Base-by-base conservation (phyloP, 2,113 vertebrate species). In the Naja naja region DNA sequence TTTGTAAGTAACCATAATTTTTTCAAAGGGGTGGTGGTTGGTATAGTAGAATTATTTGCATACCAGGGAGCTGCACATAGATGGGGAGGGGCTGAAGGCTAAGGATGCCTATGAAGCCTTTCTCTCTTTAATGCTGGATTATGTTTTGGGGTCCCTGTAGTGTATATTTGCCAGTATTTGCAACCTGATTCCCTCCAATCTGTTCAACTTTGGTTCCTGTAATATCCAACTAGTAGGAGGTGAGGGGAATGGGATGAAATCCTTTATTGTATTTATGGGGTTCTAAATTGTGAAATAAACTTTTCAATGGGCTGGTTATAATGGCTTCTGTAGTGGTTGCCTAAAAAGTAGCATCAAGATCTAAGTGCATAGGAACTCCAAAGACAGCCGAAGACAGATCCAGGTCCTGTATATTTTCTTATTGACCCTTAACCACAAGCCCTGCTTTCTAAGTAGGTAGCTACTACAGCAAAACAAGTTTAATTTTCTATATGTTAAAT, bases 1-100 rank as follows among this genome's bases (percentile, higher is more conserved):
- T 99, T 99, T 97, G 99, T 99, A 96, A 98, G 99, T 99, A 91
- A 91, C 56, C 74, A 45, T 1, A 39, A 85, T 30, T 0, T 81
- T n/a, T 52, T 58, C 4, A 52, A 30, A 5, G 8, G 12, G 58
- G 1, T 58, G 23, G 0, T 90, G 52, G 4, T 53, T 90, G 52
- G 12, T 56, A 0, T 87, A 86, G 95, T 3, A 85, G 64, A 87
- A 10, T 0, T 43, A 43, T 81, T 81, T 54, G 56, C 5, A 34
- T 3, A 34, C 8, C 4, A 47, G 7, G 22, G 34, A 16, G 49
- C n/a, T 43, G 34, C 34, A 56, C 34, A 87, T 86, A 6, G 93
- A 52, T 64, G 87, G 8, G 8, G 23, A 88, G 47, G 47, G 39
- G 53, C 9, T 16, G 52, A 52, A 20, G 7, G 23, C 8, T 34